These are phyloP conservation scores for Rhizomys pruinosus DNA, from an alignment of 2,113 vertebrate genomes.

Conservation along the genomic window DNA sequence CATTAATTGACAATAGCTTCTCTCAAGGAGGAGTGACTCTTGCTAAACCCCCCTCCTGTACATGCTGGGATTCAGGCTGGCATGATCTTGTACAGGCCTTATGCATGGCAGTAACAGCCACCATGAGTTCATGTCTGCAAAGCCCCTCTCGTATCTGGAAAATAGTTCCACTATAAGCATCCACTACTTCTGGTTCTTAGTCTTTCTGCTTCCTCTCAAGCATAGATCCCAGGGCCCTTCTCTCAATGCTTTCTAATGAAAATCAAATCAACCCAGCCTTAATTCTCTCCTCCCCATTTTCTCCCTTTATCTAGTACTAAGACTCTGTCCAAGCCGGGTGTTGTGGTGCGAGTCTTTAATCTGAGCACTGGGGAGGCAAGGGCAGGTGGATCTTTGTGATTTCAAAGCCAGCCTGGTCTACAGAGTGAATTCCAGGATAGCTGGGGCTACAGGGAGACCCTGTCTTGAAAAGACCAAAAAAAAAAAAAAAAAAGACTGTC, in stretches of 20 bases:
- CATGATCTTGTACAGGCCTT: not conserved
- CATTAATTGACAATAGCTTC: not conserved
- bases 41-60: not conserved
- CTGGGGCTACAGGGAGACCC: too few species aligned
- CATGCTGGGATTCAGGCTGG: not conserved
- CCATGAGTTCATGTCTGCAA: not conserved
- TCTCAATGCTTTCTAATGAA: not conserved
- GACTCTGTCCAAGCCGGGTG: not conserved
- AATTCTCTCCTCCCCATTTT: not conserved
- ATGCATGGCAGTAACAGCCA: not conserved
- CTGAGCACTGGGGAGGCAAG: too few species aligned
- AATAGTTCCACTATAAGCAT: not conserved
- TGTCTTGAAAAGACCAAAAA: too few species aligned
- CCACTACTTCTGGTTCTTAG: not conserved
- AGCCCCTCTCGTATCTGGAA: not conserved
- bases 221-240: not conserved
- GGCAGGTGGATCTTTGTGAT: too few species aligned
- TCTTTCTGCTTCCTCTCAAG: not conserved
- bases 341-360: too few species aligned
- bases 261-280: not conserved
- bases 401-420: too few species aligned
- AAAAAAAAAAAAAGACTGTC: too few species aligned
- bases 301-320: constrained; percentile 7
- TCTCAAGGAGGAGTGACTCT: too few species aligned
- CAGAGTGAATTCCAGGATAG: too few species aligned